Conservation (phyloP, 2,797 vertebrate species). For the Chromis chromis region DNA sequence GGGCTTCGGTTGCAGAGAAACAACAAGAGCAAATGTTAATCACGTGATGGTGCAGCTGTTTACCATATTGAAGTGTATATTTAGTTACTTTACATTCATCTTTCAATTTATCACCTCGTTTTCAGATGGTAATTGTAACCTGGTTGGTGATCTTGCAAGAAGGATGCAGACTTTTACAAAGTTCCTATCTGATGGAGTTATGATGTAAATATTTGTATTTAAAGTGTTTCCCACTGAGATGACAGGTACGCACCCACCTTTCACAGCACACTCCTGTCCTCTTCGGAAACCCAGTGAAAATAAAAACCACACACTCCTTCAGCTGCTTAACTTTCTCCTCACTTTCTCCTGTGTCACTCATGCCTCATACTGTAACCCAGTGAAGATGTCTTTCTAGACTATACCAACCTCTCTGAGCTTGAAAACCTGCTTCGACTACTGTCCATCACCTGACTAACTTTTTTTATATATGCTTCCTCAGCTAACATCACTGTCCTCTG, state of each 20-base stretch:
- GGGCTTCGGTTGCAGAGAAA: conserved; percentile 37
- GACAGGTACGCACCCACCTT: not conserved
- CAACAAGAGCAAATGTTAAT: conserved; percentile 39
- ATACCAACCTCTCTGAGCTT: not conserved
- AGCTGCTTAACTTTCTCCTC: conserved; percentile 23
- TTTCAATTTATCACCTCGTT: not conserved
- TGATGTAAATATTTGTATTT: conserved; percentile 1
- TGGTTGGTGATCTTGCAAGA: not conserved
- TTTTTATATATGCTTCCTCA: conserved; percentile 2
- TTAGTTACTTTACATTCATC: not conserved
- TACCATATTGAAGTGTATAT: not conserved
- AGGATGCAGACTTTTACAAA: not conserved
- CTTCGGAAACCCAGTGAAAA: conserved; percentile 22
- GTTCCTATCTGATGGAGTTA: not conserved
- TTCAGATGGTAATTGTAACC: conserved; percentile 3
- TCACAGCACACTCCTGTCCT: not conserved
- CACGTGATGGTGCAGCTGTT: conserved; percentile 34
- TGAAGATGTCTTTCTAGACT: conserved; percentile 5
- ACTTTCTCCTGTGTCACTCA: conserved; percentile 3
- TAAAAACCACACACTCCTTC: conserved; percentile 23
- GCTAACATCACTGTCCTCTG: conserved; percentile 7
- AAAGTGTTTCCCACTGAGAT: not conserved
- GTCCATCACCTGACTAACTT: conserved; percentile 12
- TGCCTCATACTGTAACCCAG: not conserved
- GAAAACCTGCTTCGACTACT: conserved; percentile 16